A percentile compares a stretch with the other conserved stretches of the same genome.
Evolutionary conservation across 1,140 invertebrate species (phyloP).

Genomic region (Rhynchophorus ferrugineus): DNA sequence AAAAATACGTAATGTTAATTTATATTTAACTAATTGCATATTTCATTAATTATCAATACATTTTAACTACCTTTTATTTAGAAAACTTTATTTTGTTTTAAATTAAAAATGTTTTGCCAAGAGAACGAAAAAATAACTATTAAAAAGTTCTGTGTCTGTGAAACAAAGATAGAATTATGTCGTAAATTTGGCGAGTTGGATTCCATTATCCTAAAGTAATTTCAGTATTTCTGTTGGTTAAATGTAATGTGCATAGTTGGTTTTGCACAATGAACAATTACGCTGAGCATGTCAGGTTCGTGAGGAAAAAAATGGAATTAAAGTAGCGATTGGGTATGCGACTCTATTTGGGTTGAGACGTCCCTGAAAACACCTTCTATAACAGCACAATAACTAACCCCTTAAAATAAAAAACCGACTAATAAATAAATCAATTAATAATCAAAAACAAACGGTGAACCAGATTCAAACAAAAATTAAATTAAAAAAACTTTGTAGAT

Average conservation of each 20-base stretch:
- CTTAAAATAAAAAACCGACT: constrained; percentile 3
- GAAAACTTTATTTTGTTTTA: too few species aligned
- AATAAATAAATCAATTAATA: constrained; percentile 10
- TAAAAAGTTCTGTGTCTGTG: too few species aligned
- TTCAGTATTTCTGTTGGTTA: constrained; percentile 11
- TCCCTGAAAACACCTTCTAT: constrained; percentile 37
- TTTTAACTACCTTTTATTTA: too few species aligned
- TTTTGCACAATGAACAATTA: background rate
- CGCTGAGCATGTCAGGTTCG: background rate
- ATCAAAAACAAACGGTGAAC: background rate
- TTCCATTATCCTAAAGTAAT: background rate
- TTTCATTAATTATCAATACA: too few species aligned
- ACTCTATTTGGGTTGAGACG: constrained; percentile 38
- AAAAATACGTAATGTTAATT: too few species aligned
- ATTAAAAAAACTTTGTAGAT: constrained; percentile 16
- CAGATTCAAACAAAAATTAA: background rate
- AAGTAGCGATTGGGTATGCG: constrained; percentile 38
- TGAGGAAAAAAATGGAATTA: background rate
- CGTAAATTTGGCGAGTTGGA: too few species aligned
- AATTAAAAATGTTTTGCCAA: too few species aligned
- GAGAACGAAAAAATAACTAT: too few species aligned
- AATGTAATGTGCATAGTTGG: background rate
- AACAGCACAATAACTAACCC: constrained; percentile 34
- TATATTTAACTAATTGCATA: too few species aligned
- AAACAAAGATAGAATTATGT: too few species aligned